Base-by-base conservation (phyloP, 2,797 vertebrate species). In the Carapus acus region DNA sequence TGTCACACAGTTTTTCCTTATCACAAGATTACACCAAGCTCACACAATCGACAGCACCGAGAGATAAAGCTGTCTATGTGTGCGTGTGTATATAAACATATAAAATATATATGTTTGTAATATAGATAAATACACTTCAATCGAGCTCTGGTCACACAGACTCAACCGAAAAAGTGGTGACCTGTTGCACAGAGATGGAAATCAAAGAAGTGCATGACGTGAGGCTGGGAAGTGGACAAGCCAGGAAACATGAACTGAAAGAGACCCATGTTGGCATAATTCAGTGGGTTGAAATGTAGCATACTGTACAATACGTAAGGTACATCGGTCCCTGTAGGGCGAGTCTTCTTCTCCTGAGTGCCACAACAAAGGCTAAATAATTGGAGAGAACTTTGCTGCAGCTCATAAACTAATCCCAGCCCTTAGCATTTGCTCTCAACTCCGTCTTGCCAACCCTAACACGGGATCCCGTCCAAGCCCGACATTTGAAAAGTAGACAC, bases 381-480 rank as follows among this genome's bases (percentile, higher is more conserved):
- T 27, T 43, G 1, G 9, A 68, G 46, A n/a, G 8, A 19, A 48
- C 47, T 47, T 29, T 14, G n/a, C n/a, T 29, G 48, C 58, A 43
- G 49, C 20, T 13, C 17, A 48, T 49, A 42, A 16, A 24, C 16
- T 52, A 53, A 58, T 37, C 43, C 27, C 45, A 55, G 46, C 43
- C 65, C 54, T 37, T 13, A 42, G 36, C 51, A 36, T 31, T 60
- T 15, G 33, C 17, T 44, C n/a, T 24, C 31, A 58, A 47, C n/a
- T 7, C 19, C 18, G 29, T 55, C 24, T 62, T 54, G 49, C 31
- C 43, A 49, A 31, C 52, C 40, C 21, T 38, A 47, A n/a, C 8
- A 4, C 44, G 43, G 56, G 39, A 55, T 22, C 47, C n/a, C 21
- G 31, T 63, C 67, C 54, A 56, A 53, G 40, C 37, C 43, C 43